phyloP scores from a whole-genome alignment of 2,797 vertebrate genomes.

The Mionectes olivaceus region DNA sequence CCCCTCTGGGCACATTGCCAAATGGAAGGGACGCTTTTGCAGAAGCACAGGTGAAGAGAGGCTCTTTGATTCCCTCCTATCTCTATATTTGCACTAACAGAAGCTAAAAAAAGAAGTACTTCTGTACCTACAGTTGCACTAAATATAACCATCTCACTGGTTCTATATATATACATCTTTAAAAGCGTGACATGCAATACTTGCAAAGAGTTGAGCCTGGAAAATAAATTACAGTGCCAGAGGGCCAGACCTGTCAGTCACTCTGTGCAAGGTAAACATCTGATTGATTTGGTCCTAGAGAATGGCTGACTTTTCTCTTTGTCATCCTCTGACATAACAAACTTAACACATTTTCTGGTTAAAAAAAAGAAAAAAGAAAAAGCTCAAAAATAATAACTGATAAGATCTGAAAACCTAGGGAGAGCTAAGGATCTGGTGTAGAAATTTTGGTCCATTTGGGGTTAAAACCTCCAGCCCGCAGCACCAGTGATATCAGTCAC shows the following conservation, averaged over 20 bases:
- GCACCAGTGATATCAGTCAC: conserved; percentile 1
- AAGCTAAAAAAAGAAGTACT: conserved; percentile 40
- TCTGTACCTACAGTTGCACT: background rate
- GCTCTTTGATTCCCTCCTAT: background rate
- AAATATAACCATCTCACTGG: conserved; percentile 34
- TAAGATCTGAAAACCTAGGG: background rate
- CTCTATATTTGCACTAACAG: conserved; percentile 22
- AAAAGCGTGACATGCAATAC: conserved; percentile 9
- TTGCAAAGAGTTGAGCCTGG: conserved; percentile 23
- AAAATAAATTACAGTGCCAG: conserved; percentile 54
- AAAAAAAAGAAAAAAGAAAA: background rate
- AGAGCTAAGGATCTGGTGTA: background rate
- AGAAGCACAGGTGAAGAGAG: background rate
- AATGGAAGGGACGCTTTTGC: background rate
- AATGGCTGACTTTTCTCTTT: conserved; percentile 31
- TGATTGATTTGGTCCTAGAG: conserved; percentile 31
- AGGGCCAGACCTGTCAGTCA: conserved; percentile 44
- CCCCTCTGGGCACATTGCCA: background rate
- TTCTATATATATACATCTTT: conserved; percentile 26
- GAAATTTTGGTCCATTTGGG: conserved; percentile 26
- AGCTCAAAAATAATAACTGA: background rate
- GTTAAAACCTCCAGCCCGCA: conserved; percentile 24
- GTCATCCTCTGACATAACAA: background rate
- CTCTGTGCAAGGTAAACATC: background rate
- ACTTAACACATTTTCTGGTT: background rate